phyloP scores from a whole-genome alignment of 2,888 invertebrate species.

The Clanis bilineata region DNA sequence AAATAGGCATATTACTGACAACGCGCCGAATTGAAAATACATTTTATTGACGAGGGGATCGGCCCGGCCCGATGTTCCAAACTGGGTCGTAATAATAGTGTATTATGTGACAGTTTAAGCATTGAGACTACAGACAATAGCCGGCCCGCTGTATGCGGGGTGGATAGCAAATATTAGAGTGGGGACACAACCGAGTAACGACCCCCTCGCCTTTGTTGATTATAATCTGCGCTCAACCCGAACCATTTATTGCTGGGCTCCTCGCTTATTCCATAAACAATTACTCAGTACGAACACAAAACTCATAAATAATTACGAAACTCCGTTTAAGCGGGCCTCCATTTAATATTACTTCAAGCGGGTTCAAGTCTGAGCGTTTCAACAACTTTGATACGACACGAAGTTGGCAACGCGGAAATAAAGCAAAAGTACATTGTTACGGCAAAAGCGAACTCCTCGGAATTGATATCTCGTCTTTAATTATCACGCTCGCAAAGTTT shows the following conservation, averaged over 20 bases:
- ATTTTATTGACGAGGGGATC: constrained; percentile 51
- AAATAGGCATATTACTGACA: constrained; percentile 40
- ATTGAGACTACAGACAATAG: constrained; percentile 47
- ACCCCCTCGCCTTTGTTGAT: constrained; percentile 12
- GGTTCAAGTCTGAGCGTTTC: constrained; percentile 12
- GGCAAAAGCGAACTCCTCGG: constrained; percentile 44
- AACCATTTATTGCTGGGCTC: constrained; percentile 4
- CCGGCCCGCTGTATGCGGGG: constrained; percentile 4
- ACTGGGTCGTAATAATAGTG: constrained; percentile 53
- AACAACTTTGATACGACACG: constrained; percentile 9
- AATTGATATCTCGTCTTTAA: constrained; percentile 74
- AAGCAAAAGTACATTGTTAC: constrained; percentile 43
- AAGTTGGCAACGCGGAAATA: constrained; percentile 29
- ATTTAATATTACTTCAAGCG: constrained; percentile 12
- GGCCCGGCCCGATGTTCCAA: constrained; percentile 48
- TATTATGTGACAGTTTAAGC: constrained; percentile 55
- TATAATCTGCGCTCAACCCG: constrained; percentile 8
- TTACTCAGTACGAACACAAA: constrained; percentile 2
- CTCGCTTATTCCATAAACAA: constrained; percentile 13
- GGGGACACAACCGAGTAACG: neutral
- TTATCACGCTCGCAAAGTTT: constrained; percentile 69
- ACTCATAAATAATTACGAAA: constrained; percentile 8
- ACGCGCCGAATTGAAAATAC: constrained; percentile 43
- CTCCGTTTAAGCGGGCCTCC: neutral
- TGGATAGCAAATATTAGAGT: constrained; percentile 15